Evolutionary conservation across 2,888 invertebrate genomes (phyloP), one percentile per base, ranked within the genome.

Genomic region (Habrosyne pyritoides): DNA sequence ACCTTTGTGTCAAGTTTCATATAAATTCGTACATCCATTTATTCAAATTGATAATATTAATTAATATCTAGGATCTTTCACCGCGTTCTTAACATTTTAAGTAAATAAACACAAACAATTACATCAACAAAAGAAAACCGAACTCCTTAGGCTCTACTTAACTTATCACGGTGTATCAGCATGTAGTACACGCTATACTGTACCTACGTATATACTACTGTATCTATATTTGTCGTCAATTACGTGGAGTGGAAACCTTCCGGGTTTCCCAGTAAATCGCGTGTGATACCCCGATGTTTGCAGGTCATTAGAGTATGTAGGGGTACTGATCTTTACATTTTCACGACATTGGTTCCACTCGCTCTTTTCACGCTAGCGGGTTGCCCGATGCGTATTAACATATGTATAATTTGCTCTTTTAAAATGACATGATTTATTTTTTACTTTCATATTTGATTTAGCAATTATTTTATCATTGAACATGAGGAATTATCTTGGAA

Each of bases 271-370:
- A 66, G 64, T 68, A 78, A 81, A 78, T 81, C 77, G 73, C 62
- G 61, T 72, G 77, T 74, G 75, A 78, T 75, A 73, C 73, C 74
- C 71, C 73, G 63, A 78, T 84, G 82, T 86, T 85, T 86, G 80
- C 83, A 84, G 75, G 73, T 81, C 84, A 82, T 86, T 86, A 86
- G 77, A 76, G 74, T 59, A 62, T 60, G 61, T 69, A 60, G 54
- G 42, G 55, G 61, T 58, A 54, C 55, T 63, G 74, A 73, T 73
- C 79, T 75, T 74, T 67, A 68, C 75, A 67, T 73, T 71, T 71
- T 66, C 75, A 66, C 70, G 70, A 75, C 66, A 67, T 66, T 65
- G 69, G 71, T 57, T 70, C 60, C 57, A 42, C 58, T 58, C 63
- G 65, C 69, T 66, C 72, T 71, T 72, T 70, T 69, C 65, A 72